These are phyloP conservation scores for Rhinogobius similis DNA, from an alignment of 2,113 vertebrate genomes.

Conservation along the genomic window DNA sequence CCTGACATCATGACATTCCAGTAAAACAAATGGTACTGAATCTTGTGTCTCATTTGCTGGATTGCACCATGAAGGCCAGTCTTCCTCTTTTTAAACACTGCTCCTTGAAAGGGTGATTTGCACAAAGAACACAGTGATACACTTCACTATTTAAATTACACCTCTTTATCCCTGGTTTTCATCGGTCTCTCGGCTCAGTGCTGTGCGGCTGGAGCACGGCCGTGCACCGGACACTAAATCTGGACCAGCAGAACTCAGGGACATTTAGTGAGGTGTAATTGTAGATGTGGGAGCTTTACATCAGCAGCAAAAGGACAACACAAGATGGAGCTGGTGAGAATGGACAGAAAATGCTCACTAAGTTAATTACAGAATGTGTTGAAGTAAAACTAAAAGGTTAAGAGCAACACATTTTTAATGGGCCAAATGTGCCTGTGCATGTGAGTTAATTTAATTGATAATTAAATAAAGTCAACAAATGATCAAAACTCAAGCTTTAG, in stretches of 20 bases:
- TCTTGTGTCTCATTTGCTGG: not conserved
- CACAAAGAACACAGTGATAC: not conserved
- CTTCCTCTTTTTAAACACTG: not conserved
- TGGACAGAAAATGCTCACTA: constrained; percentile 21
- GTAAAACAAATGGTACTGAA: too few species aligned
- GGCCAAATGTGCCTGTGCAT: not conserved
- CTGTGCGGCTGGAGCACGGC: constrained; percentile 30
- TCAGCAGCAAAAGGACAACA: constrained; percentile 40
- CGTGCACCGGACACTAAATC: constrained; percentile 28
- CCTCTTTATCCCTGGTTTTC: not conserved
- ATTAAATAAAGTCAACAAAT: too few species aligned
- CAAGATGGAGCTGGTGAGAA: constrained; percentile 4
- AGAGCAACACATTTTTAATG: not conserved
- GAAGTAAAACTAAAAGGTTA: not conserved
- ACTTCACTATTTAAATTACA: not conserved
- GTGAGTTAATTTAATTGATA: too few species aligned
- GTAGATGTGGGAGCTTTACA: constrained; percentile 49
- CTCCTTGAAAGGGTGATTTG: not conserved
- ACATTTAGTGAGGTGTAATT: constrained; percentile 55
- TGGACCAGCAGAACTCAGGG: constrained; percentile 28
- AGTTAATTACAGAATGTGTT: not conserved
- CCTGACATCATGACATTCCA: too few species aligned
- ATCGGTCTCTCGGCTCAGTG: constrained; percentile 28
- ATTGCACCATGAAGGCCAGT: not conserved
- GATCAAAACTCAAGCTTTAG: too few species aligned